A percentile compares a stretch with the other conserved stretches of the same genome.
These are phyloP conservation scores for Aphis craccivora DNA, from an alignment of 1,140 invertebrate species.

Conservation along the genomic window DNA sequence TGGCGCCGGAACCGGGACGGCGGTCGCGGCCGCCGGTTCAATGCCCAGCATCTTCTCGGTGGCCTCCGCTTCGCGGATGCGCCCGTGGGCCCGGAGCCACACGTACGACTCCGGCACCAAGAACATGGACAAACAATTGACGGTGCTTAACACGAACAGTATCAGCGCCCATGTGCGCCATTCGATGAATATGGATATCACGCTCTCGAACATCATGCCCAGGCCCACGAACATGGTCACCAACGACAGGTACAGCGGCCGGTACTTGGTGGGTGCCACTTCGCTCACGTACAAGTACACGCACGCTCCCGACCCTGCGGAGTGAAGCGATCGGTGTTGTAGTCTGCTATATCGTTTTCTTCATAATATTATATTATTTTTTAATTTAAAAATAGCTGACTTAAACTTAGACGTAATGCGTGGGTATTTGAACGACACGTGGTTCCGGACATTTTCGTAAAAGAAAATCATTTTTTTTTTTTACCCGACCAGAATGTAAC, in stretches of 20 bases:
- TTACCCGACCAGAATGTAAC: too few species aligned
- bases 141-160: conserved; percentile 57
- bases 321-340: neutral
- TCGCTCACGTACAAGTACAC: conserved; percentile 63
- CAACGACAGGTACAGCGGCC: conserved; percentile 62
- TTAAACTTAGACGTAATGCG: too few species aligned
- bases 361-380: too few species aligned
- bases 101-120: conserved; percentile 75
- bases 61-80: conserved; percentile 66
- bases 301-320: conserved; percentile 61
- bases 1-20: neutral
- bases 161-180: conserved; percentile 63
- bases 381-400: too few species aligned
- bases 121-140: conserved; percentile 66
- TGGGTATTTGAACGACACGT: too few species aligned
- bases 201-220: conserved; percentile 67
- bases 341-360: too few species aligned
- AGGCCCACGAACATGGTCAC: conserved; percentile 67
- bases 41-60: neutral
- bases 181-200: conserved; percentile 63
- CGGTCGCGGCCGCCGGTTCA: neutral
- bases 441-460: too few species aligned
- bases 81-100: conserved; percentile 68
- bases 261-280: conserved; percentile 61
- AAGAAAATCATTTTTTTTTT: too few species aligned